Evolutionary conservation across 2,797 vertebrate genomes (phyloP).

Genomic region (Smutsia temminckii): DNA sequence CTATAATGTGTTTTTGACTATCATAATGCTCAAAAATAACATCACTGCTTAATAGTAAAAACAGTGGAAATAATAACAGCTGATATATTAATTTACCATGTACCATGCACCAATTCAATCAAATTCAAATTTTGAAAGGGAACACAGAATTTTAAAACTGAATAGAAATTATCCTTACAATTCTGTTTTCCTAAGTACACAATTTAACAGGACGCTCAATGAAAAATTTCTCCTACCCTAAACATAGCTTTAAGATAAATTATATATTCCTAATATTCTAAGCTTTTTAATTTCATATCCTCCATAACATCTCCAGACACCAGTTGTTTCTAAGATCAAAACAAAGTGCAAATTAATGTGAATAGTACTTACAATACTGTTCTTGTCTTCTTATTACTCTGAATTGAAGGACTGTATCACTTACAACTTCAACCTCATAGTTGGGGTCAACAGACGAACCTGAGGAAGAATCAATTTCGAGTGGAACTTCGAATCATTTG

Average conservation of each 20-base stretch:
- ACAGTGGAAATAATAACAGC: neutral
- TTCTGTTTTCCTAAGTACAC: neutral
- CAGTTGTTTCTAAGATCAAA: neutral
- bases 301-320: neutral
- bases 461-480: slow-evolving; percentile 28
- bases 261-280: neutral
- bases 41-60: neutral
- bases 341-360: neutral
- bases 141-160: slow-evolving; percentile 27
- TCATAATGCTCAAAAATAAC: neutral
- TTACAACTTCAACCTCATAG: slow-evolving; percentile 38
- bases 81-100: neutral
- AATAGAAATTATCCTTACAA: neutral
- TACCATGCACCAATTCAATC: neutral
- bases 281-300: neutral
- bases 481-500: slow-evolving; percentile 74
- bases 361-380: slow-evolving; percentile 70
- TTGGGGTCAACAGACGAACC: neutral
- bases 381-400: slow-evolving; percentile 68
- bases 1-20: neutral
- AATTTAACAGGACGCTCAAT: neutral
- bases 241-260: neutral
- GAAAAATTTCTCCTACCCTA: neutral
- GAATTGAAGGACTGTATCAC: slow-evolving; percentile 5
- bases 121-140: neutral